phyloP scores from a whole-genome alignment of 2,797 vertebrate species.

The Xiphophorus birchmanni region DNA sequence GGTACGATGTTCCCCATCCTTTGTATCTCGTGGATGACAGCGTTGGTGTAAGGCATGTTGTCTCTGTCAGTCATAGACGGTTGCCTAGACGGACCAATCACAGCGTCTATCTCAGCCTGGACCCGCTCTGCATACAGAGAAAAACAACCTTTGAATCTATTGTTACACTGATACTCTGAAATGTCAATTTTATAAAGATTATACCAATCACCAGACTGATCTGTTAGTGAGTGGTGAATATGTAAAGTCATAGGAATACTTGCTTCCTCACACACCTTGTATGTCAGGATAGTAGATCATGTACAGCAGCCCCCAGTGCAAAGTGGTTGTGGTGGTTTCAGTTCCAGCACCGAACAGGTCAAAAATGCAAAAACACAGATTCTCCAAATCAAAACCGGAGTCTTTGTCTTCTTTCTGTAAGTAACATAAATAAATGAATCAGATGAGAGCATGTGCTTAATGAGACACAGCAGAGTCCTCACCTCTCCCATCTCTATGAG shows the following conservation, averaged over 20 bases:
- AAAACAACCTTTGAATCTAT: conserved; percentile 2
- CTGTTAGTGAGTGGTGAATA: not conserved
- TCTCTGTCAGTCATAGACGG: conserved; percentile 64
- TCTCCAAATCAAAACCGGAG: conserved; percentile 72
- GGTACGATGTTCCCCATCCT: conserved; percentile 5
- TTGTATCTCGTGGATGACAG: conserved; percentile 63
- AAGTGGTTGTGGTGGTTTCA: conserved; percentile 75
- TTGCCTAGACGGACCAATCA: conserved; percentile 63
- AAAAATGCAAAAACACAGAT: conserved; percentile 62
- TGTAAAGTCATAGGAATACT: not conserved
- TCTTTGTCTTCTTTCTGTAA: conserved; percentile 56
- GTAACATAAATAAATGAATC: not conserved
- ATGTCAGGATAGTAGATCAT: conserved; percentile 84
- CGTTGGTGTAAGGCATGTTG: conserved; percentile 70
- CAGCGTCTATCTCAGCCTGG: conserved; percentile 71
- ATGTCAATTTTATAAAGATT: not conserved
- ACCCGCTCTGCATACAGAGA: conserved; percentile 59
- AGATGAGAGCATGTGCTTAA: not conserved
- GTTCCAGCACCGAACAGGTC: conserved; percentile 84
- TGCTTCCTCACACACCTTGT: conserved; percentile 70
- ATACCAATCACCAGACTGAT: not conserved
- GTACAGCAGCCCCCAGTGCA: conserved; percentile 85
- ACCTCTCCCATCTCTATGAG: conserved; percentile 78
- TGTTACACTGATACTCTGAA: not conserved
- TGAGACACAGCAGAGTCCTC: conserved; percentile 4